A percentile compares a stretch with the other conserved stretches of the same genome.
Evolutionary conservation across 2,797 vertebrate genomes (phyloP).

Genomic region (Natrix natrix): DNA sequence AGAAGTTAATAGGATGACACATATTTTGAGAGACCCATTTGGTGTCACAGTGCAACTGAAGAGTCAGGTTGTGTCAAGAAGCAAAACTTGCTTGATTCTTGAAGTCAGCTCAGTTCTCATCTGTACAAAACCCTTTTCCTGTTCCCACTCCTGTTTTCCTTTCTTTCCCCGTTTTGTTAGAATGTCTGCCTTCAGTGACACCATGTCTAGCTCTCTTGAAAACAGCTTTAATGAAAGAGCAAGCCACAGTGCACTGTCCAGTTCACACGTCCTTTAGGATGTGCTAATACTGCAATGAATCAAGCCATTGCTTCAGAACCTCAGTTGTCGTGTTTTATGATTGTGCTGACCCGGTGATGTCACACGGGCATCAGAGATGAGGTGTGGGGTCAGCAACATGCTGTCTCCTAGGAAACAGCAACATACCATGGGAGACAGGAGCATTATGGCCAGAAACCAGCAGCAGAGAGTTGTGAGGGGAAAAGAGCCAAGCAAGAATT

Average conservation of each 20-base stretch:
- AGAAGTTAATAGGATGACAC: conserved; percentile 33
- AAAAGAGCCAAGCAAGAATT: neutral
- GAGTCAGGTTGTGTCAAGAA: conserved; percentile 52
- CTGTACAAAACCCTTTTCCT: conserved; percentile 45
- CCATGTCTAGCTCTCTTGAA: conserved; percentile 59
- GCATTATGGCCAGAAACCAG: conserved; percentile 32
- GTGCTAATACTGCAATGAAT: conserved; percentile 44
- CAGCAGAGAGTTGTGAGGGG: neutral
- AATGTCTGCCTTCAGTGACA: conserved; percentile 64
- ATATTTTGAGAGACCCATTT: conserved; percentile 47
- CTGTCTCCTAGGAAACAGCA: conserved; percentile 56
- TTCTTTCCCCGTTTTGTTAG: conserved; percentile 29
- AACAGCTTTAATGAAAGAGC: conserved; percentile 58
- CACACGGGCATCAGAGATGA: conserved; percentile 36
- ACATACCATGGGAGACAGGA: conserved; percentile 26
- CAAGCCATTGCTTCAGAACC: conserved; percentile 32
- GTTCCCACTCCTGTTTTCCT: neutral
- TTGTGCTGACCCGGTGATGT: conserved; percentile 57
- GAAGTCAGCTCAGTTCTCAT: neutral
- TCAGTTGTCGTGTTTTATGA: conserved; percentile 55
- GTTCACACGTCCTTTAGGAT: conserved; percentile 58
- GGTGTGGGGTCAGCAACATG: conserved; percentile 49
- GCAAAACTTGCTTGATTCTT: conserved; percentile 43
- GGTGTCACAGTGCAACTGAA: conserved; percentile 20
- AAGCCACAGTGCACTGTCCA: conserved; percentile 21